Evolutionary conservation across 2,888 invertebrate species (phyloP), one percentile per base, ranked within the genome.

Genomic region (Tenthredo scrophulariae): DNA sequence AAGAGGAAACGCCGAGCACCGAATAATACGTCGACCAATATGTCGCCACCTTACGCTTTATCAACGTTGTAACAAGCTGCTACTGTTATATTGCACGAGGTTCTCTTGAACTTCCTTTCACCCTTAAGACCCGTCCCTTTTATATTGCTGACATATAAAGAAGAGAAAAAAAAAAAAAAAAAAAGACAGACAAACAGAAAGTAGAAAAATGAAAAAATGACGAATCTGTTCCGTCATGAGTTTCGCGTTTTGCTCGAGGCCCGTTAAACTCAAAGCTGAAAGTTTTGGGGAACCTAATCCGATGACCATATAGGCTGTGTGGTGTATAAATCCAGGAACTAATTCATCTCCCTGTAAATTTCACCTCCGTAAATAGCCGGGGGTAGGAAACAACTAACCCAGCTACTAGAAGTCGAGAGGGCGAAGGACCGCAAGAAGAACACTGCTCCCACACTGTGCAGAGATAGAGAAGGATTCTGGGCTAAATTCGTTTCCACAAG

Each of bases 1-100:
- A 62, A 33, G 33, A 67, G 18, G 33, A 74, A 74, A 74, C 22
- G 40, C 15, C 40, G 46, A 54, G 79, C n/a, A 33, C 7, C 22
- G 33, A 80, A 58, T 80, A 58, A 80, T 40, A 80, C 54, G 77
- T 77, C 72, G 72, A 74, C 77, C 58, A 62, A 80, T 62, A 80
- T 80, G 58, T 77, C 77, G 77, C 80, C 87, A 85, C 87, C 84
- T 85, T 87, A 87, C 89, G 92, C 92, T 93, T 92, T 92, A 92
- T 93, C 92, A 93, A 92, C 89, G 91, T 90, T 91, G 92, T 92
- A 93, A 93, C 93, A 91, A 92, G 92, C 93, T 92, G 92, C 92
- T 92, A 91, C 88, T 90, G 90, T 91, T 92, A 92, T 92, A 83
- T 83, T 70, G 83, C 40, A 26, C 80, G 40, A 18, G 62, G 33